These are phyloP conservation scores for Phortica magna DNA, from an alignment of 2,888 invertebrate genomes.

Conservation along the genomic window DNA sequence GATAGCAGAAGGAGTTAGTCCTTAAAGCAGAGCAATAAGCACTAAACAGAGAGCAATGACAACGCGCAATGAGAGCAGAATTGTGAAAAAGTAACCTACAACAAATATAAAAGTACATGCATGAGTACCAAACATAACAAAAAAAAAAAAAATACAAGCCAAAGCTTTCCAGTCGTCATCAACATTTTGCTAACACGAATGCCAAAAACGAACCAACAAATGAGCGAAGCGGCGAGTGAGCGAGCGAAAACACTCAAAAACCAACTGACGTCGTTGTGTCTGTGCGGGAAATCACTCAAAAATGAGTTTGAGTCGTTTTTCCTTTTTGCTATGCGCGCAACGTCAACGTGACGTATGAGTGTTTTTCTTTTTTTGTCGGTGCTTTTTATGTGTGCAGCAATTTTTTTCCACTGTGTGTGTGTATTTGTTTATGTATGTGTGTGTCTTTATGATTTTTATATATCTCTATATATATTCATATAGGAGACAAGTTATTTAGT, in stretches of 20 bases:
- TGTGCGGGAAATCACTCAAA: constrained; percentile 55
- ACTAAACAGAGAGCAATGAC: constrained; percentile 25
- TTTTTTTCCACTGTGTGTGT: constrained; percentile 5
- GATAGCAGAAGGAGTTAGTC: constrained; percentile 8
- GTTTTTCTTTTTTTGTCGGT: constrained; percentile 51
- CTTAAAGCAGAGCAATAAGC: not conserved
- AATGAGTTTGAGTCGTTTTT: constrained; percentile 11
- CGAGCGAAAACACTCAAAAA: constrained; percentile 42
- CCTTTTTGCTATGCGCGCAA: not conserved
- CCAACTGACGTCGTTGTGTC: constrained; percentile 63
- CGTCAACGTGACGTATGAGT: constrained; percentile 58
- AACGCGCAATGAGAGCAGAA: constrained; percentile 26
- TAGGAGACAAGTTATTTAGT: constrained; percentile 6
- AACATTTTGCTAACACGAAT: not conserved
- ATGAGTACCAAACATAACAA: constrained; percentile 46
- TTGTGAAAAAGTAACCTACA: constrained; percentile 13
- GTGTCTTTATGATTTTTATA: constrained; percentile 1
- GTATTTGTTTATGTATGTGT: not conserved
- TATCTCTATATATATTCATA: not conserved
- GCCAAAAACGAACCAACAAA: not conserved
- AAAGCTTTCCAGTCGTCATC: constrained; percentile 6
- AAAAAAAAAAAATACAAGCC: not conserved
- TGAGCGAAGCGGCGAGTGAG: not conserved
- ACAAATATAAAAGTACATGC: constrained; percentile 60
- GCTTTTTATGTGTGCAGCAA: constrained; percentile 45